These are phyloP conservation scores for Phylloscopus trochilus DNA, from an alignment of 2,113 vertebrate species.

Conservation along the genomic window DNA sequence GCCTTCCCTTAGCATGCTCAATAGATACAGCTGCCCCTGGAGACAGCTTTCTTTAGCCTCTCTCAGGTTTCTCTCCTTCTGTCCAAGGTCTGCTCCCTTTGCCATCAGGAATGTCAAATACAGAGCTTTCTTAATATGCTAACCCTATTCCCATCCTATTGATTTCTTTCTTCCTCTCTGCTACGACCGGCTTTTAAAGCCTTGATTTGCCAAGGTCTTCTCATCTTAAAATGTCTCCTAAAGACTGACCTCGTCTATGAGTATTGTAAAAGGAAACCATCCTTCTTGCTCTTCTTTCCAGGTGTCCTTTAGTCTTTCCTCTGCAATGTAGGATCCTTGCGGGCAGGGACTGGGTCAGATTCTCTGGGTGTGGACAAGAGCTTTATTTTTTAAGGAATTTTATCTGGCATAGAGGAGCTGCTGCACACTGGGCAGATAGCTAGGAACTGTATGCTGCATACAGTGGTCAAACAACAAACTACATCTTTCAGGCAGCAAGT, in stretches of 20 bases:
- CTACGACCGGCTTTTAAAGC: neutral
- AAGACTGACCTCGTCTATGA: neutral
- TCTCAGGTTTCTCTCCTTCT: neutral
- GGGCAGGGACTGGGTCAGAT: neutral
- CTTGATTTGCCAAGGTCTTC: neutral
- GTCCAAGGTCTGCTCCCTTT: neutral
- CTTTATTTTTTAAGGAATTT: neutral
- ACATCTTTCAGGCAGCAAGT: slow-evolving; percentile 26
- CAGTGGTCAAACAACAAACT: slow-evolving; percentile 5
- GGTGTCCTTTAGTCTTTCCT: neutral
- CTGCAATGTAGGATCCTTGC: neutral
- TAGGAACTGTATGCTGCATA: neutral
- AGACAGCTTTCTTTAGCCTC: neutral
- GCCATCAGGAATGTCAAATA: neutral
- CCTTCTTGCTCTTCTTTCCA: neutral
- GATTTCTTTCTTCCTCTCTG: neutral
- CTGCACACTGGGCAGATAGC: neutral
- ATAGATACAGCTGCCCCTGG: neutral
- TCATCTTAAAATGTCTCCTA: neutral
- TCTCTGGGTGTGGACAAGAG: neutral
- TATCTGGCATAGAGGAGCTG: neutral
- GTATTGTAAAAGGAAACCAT: neutral
- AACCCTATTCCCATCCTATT: neutral
- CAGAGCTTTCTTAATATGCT: neutral
- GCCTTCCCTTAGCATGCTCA: neutral